Evolutionary conservation across 2,797 vertebrate genomes (phyloP).

Genomic region (Falco naumanni): DNA sequence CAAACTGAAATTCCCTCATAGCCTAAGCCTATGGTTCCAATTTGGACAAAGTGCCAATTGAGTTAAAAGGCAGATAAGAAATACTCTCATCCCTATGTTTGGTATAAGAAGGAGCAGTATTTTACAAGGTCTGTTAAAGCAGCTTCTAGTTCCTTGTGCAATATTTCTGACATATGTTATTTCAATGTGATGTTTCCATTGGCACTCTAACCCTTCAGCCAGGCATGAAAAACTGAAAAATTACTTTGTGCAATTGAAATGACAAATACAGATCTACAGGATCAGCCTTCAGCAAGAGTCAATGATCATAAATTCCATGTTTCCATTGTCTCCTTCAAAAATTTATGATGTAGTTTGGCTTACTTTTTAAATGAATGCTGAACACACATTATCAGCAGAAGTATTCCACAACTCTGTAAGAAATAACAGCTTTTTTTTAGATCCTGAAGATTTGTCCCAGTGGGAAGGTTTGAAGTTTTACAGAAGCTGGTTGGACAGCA

Average conservation of each 20-base stretch:
- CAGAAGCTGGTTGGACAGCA: background rate
- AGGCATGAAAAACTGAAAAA: conserved; percentile 54
- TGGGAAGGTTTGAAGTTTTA: background rate
- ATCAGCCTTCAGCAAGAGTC: conserved; percentile 50
- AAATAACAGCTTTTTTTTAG: background rate
- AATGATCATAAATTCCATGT: conserved; percentile 32
- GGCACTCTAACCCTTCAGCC: conserved; percentile 35
- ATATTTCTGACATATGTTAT: background rate
- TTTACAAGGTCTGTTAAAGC: background rate
- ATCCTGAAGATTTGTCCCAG: background rate
- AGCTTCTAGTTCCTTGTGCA: background rate
- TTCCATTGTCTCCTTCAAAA: conserved; percentile 25
- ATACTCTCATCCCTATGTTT: background rate
- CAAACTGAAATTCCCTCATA: background rate
- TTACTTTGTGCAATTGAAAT: conserved; percentile 33
- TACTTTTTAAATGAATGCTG: background rate
- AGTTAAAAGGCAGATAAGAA: conserved; percentile 17
- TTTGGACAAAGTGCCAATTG: background rate
- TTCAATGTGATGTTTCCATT: conserved; percentile 6
- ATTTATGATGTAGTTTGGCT: background rate
- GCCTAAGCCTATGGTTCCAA: background rate
- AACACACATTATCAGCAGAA: background rate
- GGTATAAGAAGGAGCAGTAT: background rate
- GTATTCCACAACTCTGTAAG: background rate
- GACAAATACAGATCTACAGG: conserved; percentile 36